These are phyloP conservation scores for Mormyrus lacerda DNA, from an alignment of 2,113 vertebrate genomes.

Conservation along the genomic window DNA sequence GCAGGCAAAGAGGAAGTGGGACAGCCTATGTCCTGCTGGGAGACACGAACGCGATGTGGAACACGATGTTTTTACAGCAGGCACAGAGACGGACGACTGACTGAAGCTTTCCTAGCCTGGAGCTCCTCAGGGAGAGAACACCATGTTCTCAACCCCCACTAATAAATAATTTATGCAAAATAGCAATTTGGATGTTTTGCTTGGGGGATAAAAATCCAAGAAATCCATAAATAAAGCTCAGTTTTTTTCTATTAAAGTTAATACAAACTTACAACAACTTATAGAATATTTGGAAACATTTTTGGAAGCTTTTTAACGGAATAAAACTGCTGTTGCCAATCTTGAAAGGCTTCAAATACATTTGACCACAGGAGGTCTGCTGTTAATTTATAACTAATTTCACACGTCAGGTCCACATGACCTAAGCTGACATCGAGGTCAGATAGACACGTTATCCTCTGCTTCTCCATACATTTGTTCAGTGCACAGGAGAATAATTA, in stretches of 20 bases:
- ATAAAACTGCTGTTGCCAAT: not conserved
- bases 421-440: not conserved
- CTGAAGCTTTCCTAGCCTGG: constrained; percentile 1
- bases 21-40: constrained; percentile 10
- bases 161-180: constrained; percentile 18
- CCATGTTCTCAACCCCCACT: constrained; percentile 10
- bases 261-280: not conserved
- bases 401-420: not conserved
- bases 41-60: not conserved
- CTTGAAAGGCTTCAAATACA: not conserved
- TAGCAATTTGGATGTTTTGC: constrained; percentile 20
- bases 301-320: not conserved
- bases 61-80: constrained; percentile 9
- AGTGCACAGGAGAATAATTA: not conserved
- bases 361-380: not conserved
- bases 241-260: constrained; percentile 6
- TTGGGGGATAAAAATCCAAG: constrained; percentile 12
- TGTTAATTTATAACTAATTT: not conserved
- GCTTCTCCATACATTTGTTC: not conserved
- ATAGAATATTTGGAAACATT: not conserved
- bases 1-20: constrained; percentile 14
- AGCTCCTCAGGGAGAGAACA: constrained; percentile 1
- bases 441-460: not conserved
- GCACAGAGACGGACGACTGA: constrained; percentile 2
- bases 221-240: constrained; percentile 15